Evolutionary conservation across 2,797 vertebrate species (phyloP), one percentile per base, ranked within the genome.

Genomic region (Hephaestus fuliginosus): DNA sequence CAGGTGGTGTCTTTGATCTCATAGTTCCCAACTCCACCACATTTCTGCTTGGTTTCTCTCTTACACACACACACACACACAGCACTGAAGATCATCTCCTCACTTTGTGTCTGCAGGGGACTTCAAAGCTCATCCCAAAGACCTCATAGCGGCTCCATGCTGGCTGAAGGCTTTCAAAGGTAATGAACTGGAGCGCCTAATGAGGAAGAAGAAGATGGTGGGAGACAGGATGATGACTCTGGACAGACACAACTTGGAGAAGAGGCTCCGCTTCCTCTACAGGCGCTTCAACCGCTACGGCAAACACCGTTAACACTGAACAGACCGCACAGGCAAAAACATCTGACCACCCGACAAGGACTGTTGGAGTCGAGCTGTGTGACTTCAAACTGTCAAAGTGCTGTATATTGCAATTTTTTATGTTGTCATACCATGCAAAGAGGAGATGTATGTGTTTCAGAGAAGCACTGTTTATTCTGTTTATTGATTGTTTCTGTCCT

Each of bases 121-220:
- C 74, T 99, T 99, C 84, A 95, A 96, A 87, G 95, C 93, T 10
- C 98, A 99, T 70, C 98, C 98, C 0, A 97, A 96, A 92, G 93
- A 96, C 66, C 88, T 98, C 61, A 97, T 99, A 7, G 5, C 13
- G 2, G 98, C 94, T 5, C 98, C 98, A 1, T 69, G 18, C 44
- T 99, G 98, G 98, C 81, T 99, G 83, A 95, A 93, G 57, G 98
- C 93, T 68, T 99, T 97, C 95, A 92, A 69, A 36, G 98, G 98
- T 13, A 97, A 97, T 0, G 98, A 99, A 87, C 90, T 99, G 86
- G 96, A 97, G 92, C 95, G 97, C 15, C 95, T 97, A 41, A 95
- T 95, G 48, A 94, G 97, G 57, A 98, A 98, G 93, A 98, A 95
- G 92, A 93, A 82, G 82, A 93, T 98, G 95, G 96, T 99, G 57